Evolutionary conservation across 1,140 invertebrate genomes (phyloP), one percentile per base, ranked within the genome.

Genomic region (Holcopasites calliopsidis): DNA sequence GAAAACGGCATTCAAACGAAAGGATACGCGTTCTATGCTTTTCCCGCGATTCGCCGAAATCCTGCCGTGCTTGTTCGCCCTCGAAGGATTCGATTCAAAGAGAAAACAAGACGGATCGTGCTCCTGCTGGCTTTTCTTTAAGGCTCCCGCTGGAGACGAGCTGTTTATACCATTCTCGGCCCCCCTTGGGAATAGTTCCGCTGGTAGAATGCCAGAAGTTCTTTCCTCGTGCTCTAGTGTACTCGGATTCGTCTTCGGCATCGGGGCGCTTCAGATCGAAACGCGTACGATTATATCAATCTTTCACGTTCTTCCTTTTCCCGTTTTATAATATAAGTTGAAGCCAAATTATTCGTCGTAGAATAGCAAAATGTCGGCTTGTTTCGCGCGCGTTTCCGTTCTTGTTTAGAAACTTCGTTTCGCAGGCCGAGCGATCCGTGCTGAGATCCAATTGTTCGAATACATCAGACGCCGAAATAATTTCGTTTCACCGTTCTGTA

Each of bases 361-460:
- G 58, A 57, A 55, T 40, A 49, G 52, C 21, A 28, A 23, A 49
- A 68, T 40, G 72, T 64, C 68, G 68, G 72, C 68, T 76, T 76
- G n/a, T 76, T 55, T 40, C 49, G 38, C 54, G 47, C 49, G 16
- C 31, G 49, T 61, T 62, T 38, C 55, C 66, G 38, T 42, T 71
- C 31, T 60, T 44, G 5, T 49, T 38, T 55, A 44, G 33, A n/a
- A 40, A 38, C 40, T 55, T 35, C 62, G 61, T 55, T 49, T 35
- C 52, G 33, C 40, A 23, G 31, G 50, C 52, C 60, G 70, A 73
- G 64, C 71, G 40, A 44, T 65, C 71, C 61, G 31, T 38, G 49
- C 61, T 33, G 52, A 44, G 33, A 73, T 65, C 61, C 49, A 52
- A 65, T 73, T 54, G 57, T 35, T 42, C 70, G 70, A 35, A 62